Percentiles rank a stretch among this genome's conserved stretches.
Conservation (phyloP, 2,888 invertebrate genomes). For the Hemistola chrysoprasaria region DNA sequence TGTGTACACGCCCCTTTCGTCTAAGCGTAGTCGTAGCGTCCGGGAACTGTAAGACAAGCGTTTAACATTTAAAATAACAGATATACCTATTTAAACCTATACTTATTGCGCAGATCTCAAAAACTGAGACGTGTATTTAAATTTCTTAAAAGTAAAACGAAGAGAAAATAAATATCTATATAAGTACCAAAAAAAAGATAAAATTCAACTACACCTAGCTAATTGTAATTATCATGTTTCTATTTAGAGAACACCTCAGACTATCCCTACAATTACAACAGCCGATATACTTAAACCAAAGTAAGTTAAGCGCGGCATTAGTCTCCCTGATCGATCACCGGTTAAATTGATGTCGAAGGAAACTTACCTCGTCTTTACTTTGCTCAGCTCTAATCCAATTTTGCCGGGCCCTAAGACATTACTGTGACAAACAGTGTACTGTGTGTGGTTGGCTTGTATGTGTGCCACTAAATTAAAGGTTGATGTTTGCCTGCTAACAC, state of each 20-base stretch:
- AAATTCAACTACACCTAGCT: too few relatives aligned
- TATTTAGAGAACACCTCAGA: background rate
- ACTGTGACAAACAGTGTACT: slow-evolving; percentile 35
- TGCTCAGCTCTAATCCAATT: slow-evolving; percentile 33
- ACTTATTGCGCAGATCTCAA: too few relatives aligned
- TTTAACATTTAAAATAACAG: too few relatives aligned
- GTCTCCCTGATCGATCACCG: slow-evolving; percentile 45
- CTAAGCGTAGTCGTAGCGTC: too few relatives aligned
- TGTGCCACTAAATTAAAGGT: slow-evolving; percentile 18
- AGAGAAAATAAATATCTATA: too few relatives aligned
- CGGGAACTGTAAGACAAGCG: too few relatives aligned
- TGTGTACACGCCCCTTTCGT: too few relatives aligned
- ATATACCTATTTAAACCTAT: too few relatives aligned
- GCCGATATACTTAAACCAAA: slow-evolving; percentile 22
- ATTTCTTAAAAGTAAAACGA: too few relatives aligned
- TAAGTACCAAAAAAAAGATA: too few relatives aligned
- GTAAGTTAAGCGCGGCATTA: slow-evolving; percentile 38
- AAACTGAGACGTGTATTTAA: too few relatives aligned
- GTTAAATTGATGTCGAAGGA: slow-evolving; percentile 44
- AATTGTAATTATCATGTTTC: too few relatives aligned
- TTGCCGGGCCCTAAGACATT: slow-evolving; percentile 30
- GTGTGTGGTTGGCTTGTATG: slow-evolving; percentile 13
- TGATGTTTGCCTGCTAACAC: slow-evolving; percentile 1
- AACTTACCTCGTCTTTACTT: slow-evolving; percentile 47
- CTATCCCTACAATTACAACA: slow-evolving; percentile 1